Base-by-base conservation (phyloP, 2,888 invertebrate species). In the Elegia similella region DNA sequence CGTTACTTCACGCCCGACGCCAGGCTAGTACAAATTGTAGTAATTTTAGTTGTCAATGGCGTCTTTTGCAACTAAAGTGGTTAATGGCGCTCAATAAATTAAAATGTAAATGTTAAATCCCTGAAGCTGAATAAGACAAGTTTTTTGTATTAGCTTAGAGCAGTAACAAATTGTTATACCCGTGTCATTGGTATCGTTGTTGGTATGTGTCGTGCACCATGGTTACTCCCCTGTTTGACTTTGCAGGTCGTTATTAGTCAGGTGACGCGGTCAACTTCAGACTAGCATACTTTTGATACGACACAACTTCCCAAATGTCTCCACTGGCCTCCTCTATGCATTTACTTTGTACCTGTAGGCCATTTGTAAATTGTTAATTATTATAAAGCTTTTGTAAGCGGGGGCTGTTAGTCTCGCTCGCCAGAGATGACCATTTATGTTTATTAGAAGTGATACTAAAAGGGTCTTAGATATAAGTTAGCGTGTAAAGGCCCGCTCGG, bases 161-260 rank as follows among this genome's bases (percentile, higher is more conserved):
- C 46, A 12, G 8, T 46, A 46, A 46, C 46, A 12, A 46, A 46
- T 46, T 46, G 44, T 17, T 2, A 1, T 3, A 10, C 23, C 10
- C n/a, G 23, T 3, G n/a, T 42, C 46, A 23, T 12, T 46, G 46
- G 50, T 57, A 59, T 57, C 59, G 43, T 63, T 62, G 42, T 71
- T 38, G 38, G n/a, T 38, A n/a, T 38, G 38, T 10, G 12, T 10
- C n/a, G 73, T 72, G 75, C 82, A 79, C 77, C 61, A 78, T 88
- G 80, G 89, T 90, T 80, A 90, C 79, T 76, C 75, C 75, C 77
- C 75, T 91, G 79, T 92, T 92, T 92, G 88, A 88, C 82, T 89
- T 92, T 92, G 78, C 92, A 92, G 92, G 92, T 92, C 92, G 92
- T 84, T 92, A 88, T 90, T 92, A 92, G 84, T 87, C 86, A 85